Percentiles rank a stretch among this genome's conserved stretches.
phyloP scores from a whole-genome alignment of 2,113 vertebrate genomes.

The Ptyas mucosa region DNA sequence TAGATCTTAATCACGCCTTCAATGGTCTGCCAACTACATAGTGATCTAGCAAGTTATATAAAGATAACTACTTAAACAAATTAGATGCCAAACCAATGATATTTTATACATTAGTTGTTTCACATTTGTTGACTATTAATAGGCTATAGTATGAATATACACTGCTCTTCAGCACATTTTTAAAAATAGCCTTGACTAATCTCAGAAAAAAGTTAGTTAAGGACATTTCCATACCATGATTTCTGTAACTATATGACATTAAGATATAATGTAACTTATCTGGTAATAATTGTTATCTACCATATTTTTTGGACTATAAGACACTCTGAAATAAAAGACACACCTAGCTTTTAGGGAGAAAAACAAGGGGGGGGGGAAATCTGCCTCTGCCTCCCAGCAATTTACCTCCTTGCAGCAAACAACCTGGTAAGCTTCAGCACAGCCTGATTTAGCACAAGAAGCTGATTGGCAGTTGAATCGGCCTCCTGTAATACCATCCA shows the following conservation, averaged over 20 bases:
- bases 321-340: too few species aligned
- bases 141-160: not conserved
- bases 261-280: not conserved
- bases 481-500: too few species aligned
- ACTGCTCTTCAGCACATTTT: not conserved
- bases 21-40: constrained; percentile 16
- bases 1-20: constrained; percentile 17
- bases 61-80: not conserved
- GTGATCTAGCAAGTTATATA: constrained; percentile 8
- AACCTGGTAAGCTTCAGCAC: too few species aligned
- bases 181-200: not conserved
- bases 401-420: too few species aligned
- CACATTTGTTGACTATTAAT: not conserved
- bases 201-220: not conserved
- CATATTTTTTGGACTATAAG: too few species aligned
- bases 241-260: not conserved
- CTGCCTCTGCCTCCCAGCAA: too few species aligned
- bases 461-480: too few species aligned
- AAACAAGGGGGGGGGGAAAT: too few species aligned
- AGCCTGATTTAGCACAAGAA: too few species aligned
- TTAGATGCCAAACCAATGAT: not conserved
- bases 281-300: not conserved
- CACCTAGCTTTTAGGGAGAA: too few species aligned
- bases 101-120: fast-evolving
- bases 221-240: not conserved